phyloP scores from a whole-genome alignment of 1,140 invertebrate genomes.

The Drosophila bipectinata region DNA sequence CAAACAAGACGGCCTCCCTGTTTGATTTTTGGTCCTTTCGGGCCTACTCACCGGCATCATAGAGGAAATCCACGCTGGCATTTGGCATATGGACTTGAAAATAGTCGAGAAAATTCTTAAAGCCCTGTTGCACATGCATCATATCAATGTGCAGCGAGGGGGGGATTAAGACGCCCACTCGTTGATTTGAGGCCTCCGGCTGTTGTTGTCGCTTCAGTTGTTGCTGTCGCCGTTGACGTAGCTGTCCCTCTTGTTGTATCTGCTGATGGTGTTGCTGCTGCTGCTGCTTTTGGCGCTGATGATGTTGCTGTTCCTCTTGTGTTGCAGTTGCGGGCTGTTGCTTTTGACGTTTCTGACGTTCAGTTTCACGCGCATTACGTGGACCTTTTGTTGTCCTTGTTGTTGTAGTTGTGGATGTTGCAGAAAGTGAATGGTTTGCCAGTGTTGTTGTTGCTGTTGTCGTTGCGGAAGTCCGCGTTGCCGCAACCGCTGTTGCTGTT shows the following conservation, averaged over 20 bases:
- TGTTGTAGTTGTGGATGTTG: constrained; percentile 43
- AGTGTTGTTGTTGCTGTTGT: constrained; percentile 37
- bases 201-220: constrained; percentile 35
- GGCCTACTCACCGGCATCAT: constrained; percentile 72
- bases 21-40: constrained; percentile 3
- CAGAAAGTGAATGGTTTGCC: constrained; percentile 71
- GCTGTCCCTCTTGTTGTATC: constrained; percentile 21
- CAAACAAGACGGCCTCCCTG: constrained; percentile 13
- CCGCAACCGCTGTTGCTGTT: constrained; percentile 34
- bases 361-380: constrained; percentile 65
- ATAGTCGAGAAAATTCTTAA: constrained; percentile 73
- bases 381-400: constrained; percentile 26
- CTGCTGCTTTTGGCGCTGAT: constrained; percentile 29
- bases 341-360: constrained; percentile 66
- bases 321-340: constrained; percentile 44
- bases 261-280: constrained; percentile 23
- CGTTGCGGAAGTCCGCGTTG: constrained; percentile 33
- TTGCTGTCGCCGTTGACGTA: constrained; percentile 27
- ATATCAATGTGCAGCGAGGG: constrained; percentile 63
- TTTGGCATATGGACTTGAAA: constrained; percentile 75
- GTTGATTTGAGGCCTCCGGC: constrained; percentile 34
- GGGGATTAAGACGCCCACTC: constrained; percentile 74
- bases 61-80: constrained; percentile 73
- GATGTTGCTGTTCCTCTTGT: constrained; percentile 22
- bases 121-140: constrained; percentile 79